Conservation (phyloP, 1,140 invertebrate species). For the Drosophila pruinosa region DNA sequence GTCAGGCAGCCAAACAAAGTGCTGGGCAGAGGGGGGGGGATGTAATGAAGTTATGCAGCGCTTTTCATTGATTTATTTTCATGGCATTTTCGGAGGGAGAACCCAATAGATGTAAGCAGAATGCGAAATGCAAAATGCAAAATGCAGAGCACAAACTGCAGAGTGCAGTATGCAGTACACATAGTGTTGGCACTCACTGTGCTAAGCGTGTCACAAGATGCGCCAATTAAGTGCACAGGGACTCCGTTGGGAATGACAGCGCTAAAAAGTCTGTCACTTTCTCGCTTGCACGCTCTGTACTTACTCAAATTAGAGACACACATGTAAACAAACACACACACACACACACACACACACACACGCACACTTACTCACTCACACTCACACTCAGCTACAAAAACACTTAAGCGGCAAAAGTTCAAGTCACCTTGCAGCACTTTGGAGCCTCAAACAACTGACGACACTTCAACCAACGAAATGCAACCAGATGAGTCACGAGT, state of each 20-base stretch:
- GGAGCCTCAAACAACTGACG: conserved; percentile 9
- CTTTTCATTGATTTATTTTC: conserved; percentile 68
- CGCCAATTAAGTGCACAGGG: conserved; percentile 48
- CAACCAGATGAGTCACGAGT: conserved; percentile 38
- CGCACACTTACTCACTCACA: too few relatives aligned
- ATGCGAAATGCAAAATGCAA: neutral
- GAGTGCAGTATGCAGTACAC: neutral
- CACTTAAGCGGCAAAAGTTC: conserved; percentile 54
- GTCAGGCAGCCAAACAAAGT: conserved; percentile 4
- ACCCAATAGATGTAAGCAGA: conserved; percentile 49
- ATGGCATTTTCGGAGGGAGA: conserved; percentile 15
- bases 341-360: conserved; percentile 15
- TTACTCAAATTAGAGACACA: conserved; percentile 62
- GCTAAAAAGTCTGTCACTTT: neutral
- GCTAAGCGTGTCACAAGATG: conserved; percentile 8
- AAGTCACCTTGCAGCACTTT: conserved; percentile 35
- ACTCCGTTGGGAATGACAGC: conserved; percentile 14
- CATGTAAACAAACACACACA: conserved; percentile 9
- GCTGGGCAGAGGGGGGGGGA: neutral
- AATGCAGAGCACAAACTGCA: neutral
- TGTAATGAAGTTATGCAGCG: conserved; percentile 74
- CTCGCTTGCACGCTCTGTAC: conserved; percentile 25
- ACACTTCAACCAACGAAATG: conserved; percentile 17
- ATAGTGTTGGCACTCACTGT: neutral
- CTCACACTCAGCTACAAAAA: conserved; percentile 24